A percentile compares a stretch with the other conserved stretches of the same genome.
These are phyloP conservation scores for Cryptocheilus praepositus DNA, from an alignment of 2,888 invertebrate species.

Conservation along the genomic window DNA sequence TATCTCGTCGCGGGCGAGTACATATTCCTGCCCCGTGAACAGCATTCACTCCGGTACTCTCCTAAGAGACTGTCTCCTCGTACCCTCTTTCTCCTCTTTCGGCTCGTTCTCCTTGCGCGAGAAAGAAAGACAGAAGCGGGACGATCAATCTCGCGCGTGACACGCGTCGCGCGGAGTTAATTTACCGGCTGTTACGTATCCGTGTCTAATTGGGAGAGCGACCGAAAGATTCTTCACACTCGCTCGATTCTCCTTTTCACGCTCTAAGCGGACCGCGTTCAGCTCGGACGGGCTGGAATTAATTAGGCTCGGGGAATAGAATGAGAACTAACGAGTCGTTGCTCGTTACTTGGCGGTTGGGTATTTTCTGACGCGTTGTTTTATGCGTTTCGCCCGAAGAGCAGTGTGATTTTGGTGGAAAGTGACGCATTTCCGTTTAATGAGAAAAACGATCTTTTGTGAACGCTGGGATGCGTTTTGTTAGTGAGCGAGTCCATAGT, in stretches of 20 bases:
- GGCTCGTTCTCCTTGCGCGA: too few relatives aligned
- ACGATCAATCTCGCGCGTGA: constrained; percentile 57
- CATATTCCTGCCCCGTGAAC: too few relatives aligned
- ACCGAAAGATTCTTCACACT: constrained; percentile 32
- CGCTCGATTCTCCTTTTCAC: constrained; percentile 41
- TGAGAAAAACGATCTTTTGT: too few relatives aligned
- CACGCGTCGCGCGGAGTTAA: constrained; percentile 51
- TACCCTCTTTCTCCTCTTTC: neutral
- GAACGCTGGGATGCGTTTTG: too few relatives aligned
- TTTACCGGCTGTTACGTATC: constrained; percentile 53
- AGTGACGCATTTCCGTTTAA: too few relatives aligned
- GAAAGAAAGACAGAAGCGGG: constrained; percentile 25
- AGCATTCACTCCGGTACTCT: too few relatives aligned
- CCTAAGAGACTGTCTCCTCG: constrained; percentile 5
- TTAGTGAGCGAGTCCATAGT: too few relatives aligned
- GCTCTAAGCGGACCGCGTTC: constrained; percentile 30
- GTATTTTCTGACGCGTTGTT: too few relatives aligned
- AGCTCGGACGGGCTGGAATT: constrained; percentile 43
- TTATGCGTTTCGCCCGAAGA: too few relatives aligned
- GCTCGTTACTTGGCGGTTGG: too few relatives aligned
- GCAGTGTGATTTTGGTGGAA: too few relatives aligned
- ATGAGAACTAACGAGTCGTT: constrained; percentile 39
- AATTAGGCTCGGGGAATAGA: constrained; percentile 42
- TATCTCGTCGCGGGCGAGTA: constrained; percentile 20
- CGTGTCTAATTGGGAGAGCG: constrained; percentile 54